phyloP scores from a whole-genome alignment of 2,888 invertebrate genomes.

The Drosophila nigricruria region DNA sequence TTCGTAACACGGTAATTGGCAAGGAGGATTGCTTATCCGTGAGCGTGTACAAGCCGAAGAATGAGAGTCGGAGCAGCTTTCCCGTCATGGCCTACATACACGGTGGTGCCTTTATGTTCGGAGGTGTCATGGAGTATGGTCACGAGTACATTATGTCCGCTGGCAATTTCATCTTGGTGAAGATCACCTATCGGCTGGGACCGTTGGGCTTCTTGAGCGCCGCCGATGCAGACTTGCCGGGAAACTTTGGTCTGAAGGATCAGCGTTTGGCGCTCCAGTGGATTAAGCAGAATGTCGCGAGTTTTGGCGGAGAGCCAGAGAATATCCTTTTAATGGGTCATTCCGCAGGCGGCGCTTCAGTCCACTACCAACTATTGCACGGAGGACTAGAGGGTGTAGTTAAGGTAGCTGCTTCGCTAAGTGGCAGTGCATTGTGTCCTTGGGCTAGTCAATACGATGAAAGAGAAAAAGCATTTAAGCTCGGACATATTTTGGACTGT shows the following conservation, averaged over 20 bases:
- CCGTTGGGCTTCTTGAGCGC: constrained; percentile 91
- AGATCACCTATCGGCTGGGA: constrained; percentile 90
- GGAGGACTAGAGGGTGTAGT: constrained; percentile 11
- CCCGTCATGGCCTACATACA: constrained; percentile 89
- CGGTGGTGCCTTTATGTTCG: constrained; percentile 90
- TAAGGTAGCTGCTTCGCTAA: constrained; percentile 86
- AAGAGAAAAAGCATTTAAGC: constrained; percentile 87
- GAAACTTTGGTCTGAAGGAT: constrained; percentile 60
- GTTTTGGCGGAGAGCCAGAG: constrained; percentile 86
- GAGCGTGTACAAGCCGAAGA: constrained; percentile 87
- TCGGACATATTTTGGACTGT: constrained; percentile 85
- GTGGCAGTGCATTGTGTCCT: constrained; percentile 89
- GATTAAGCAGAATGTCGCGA: constrained; percentile 78
- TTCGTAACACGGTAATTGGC: constrained; percentile 84
- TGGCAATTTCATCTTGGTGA: constrained; percentile 88
- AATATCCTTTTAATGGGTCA: constrained; percentile 89
- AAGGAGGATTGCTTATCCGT: constrained; percentile 89
- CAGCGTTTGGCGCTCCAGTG: constrained; percentile 55
- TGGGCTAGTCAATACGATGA: constrained; percentile 87
- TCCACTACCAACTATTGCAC: constrained; percentile 88
- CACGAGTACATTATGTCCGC: constrained; percentile 87
- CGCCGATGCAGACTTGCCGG: constrained; percentile 88
- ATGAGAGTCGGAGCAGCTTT: constrained; percentile 68
- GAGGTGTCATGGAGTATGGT: constrained; percentile 86
- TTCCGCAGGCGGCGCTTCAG: constrained; percentile 91